Evolutionary conservation across 2,888 invertebrate species (phyloP).

Genomic region (Alentia gelatinosa): DNA sequence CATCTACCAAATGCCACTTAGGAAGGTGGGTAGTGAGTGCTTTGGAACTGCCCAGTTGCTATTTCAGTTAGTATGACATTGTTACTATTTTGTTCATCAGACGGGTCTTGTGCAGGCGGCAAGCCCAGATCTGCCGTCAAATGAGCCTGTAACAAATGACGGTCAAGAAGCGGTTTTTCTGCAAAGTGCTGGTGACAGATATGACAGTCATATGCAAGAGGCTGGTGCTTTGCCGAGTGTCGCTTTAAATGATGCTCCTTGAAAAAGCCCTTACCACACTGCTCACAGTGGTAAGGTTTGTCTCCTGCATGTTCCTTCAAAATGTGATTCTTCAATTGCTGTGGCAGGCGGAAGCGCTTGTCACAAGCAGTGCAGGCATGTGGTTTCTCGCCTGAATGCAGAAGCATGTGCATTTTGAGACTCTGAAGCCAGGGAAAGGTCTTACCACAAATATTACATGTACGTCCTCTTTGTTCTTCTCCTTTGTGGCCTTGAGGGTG

Average conservation of each 20-base stretch:
- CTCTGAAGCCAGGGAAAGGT: background rate
- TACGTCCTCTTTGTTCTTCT: background rate
- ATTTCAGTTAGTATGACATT: too few relatives aligned
- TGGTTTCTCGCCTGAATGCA: background rate
- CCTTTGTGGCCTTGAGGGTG: background rate
- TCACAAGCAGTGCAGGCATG: background rate
- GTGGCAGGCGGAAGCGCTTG: background rate
- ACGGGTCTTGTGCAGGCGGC: too few relatives aligned
- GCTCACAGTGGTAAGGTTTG: background rate
- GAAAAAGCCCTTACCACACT: background rate
- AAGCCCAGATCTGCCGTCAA: background rate
- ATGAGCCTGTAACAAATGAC: background rate
- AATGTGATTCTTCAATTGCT: background rate
- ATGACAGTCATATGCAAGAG: background rate
- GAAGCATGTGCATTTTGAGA: background rate
- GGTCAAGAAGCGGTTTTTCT: background rate
- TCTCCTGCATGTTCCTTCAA: background rate
- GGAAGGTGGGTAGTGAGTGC: too few relatives aligned
- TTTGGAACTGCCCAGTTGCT: too few relatives aligned
- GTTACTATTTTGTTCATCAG: too few relatives aligned
- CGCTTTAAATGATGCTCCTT: background rate
- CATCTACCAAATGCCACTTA: too few relatives aligned
- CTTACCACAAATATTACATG: background rate
- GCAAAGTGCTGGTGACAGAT: background rate
- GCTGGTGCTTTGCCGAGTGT: background rate